phyloP scores from a whole-genome alignment of 2,888 invertebrate genomes.

The Synergus itoensis region DNA sequence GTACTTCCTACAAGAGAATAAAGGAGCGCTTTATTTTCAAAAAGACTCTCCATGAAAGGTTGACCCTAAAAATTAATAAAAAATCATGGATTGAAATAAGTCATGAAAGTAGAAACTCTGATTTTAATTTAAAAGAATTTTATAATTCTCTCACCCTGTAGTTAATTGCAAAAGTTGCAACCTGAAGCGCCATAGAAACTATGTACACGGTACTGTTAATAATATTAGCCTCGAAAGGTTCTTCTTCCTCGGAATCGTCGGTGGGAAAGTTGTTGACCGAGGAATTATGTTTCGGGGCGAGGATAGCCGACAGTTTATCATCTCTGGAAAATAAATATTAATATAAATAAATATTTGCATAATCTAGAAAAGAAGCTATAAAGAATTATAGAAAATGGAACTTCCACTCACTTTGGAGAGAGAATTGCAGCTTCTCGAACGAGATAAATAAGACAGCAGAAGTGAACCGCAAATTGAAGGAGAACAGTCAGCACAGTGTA shows the following conservation, averaged over 20 bases:
- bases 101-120: background rate
- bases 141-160: constrained; percentile 87
- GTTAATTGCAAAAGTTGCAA: constrained; percentile 99
- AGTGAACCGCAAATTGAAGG: constrained; percentile 96
- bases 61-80: constrained; percentile 86
- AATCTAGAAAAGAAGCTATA: constrained; percentile 30
- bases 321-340: constrained; percentile 76
- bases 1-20: constrained; percentile 94
- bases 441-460: constrained; percentile 92
- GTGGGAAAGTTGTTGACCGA: background rate
- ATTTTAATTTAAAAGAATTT: background rate
- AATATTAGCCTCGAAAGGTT: constrained; percentile 94
- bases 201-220: constrained; percentile 99
- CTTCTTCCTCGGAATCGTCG: constrained; percentile 80
- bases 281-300: constrained; percentile 57
- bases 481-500: constrained; percentile 98
- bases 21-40: constrained; percentile 93
- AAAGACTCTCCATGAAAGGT: constrained; percentile 98
- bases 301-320: constrained; percentile 75
- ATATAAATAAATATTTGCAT: constrained; percentile 37
- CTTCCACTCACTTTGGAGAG: constrained; percentile 82
- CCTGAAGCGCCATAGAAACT: constrained; percentile 97
- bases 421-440: constrained; percentile 89
- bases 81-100: constrained; percentile 22
- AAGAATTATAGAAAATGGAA: constrained; percentile 26